Conservation (phyloP, 92 coral and sea anemone genomes). For the Diadumene lineata region DNA sequence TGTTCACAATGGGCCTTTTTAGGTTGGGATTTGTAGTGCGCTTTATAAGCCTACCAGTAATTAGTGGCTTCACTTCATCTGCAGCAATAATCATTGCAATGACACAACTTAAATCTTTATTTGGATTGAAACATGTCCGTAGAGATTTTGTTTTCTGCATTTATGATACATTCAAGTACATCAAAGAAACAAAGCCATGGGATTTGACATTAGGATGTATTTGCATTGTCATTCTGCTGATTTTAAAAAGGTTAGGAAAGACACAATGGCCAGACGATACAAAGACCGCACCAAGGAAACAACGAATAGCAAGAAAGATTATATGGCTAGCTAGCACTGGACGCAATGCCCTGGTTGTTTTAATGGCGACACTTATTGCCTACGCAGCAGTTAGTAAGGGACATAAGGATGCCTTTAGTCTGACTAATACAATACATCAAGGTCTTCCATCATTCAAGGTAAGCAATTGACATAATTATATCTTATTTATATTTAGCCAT, state of each 20-base stretch:
- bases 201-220: constrained; percentile 69
- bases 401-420: constrained; percentile 36
- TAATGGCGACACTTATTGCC: constrained; percentile 68
- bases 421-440: constrained; percentile 60
- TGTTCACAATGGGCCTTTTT: constrained; percentile 68
- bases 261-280: constrained; percentile 76
- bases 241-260: constrained; percentile 55
- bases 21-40: constrained; percentile 88
- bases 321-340: constrained; percentile 83
- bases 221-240: constrained; percentile 63
- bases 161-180: constrained; percentile 57
- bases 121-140: constrained; percentile 72
- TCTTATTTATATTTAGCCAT: neutral
- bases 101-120: constrained; percentile 73
- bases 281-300: constrained; percentile 45
- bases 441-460: constrained; percentile 91
- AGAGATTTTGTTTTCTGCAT: constrained; percentile 61
- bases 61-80: constrained; percentile 90
- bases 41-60: constrained; percentile 88
- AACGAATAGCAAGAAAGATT: constrained; percentile 73
- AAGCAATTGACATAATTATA: neutral
- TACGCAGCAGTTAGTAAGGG: constrained; percentile 61
- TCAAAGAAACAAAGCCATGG: constrained; percentile 73
- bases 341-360: constrained; percentile 82
- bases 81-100: constrained; percentile 90